A percentile compares a stretch with the other conserved stretches of the same genome.
These are phyloP conservation scores for mouse (Mus musculus) DNA, from an alignment of 2,113 vertebrate species.

Conservation along the genomic window GRCm39 chr1:34548001-34548500, in stretches of 20 bases:
- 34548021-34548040: no score
- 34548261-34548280: background rate
- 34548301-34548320: no score
- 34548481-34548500: no score
- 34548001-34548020: no score
- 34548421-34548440: background rate
- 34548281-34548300: background rate
- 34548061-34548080: no score
- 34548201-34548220: no score
- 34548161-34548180: background rate
- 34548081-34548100: no score
- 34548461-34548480: no score
- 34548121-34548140: background rate
- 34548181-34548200: no score
- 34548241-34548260: background rate
- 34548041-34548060: no score
- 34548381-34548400: background rate
- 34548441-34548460: background rate
- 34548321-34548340: background rate
- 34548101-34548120: no score
- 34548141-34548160: background rate
- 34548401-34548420: background rate
- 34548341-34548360: background rate
- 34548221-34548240: background rate
- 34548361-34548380: background rate